A percentile compares a stretch with the other conserved stretches of the same genome.
Conservation (phyloP, 2,888 invertebrate species). For the Pollenia amentaria region DNA sequence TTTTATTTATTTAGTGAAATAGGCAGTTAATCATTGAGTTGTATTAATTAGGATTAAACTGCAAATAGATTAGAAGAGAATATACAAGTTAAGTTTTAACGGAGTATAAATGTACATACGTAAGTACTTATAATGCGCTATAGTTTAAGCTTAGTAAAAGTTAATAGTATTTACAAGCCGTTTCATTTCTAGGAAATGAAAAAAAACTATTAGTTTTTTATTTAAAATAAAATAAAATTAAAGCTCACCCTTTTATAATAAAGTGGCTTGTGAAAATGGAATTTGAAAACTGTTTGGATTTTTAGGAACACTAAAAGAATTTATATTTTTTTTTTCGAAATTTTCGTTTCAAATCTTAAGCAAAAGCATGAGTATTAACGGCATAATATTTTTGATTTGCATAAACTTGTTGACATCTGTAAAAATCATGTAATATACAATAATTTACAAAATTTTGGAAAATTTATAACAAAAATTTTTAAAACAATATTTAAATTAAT, state of each 20-base stretch:
- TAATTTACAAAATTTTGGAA: conserved; percentile 46
- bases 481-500: conserved; percentile 9
- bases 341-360: conserved; percentile 58
- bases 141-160: conserved; percentile 35
- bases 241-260: conserved; percentile 66
- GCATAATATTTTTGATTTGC: conserved; percentile 83
- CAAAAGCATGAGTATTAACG: conserved; percentile 81
- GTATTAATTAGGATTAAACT: conserved; percentile 32
- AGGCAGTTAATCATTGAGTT: conserved; percentile 6
- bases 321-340: conserved; percentile 3
- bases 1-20: too few relatives aligned
- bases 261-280: conserved; percentile 57
- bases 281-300: conserved; percentile 41
- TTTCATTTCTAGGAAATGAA: conserved; percentile 33
- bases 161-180: conserved; percentile 67
- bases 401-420: conserved; percentile 83
- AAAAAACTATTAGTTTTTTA: conserved; percentile 30
- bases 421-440: conserved; percentile 77
- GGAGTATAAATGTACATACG: not conserved
- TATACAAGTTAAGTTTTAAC: not conserved
- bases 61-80: conserved; percentile 12
- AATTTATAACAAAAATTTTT: conserved; percentile 22
- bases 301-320: conserved; percentile 29
- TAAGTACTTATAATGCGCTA: not conserved
- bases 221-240: conserved; percentile 29